These are phyloP conservation scores for Condylura cristata DNA, from an alignment of 2,113 vertebrate species.

Conservation along the genomic window DNA sequence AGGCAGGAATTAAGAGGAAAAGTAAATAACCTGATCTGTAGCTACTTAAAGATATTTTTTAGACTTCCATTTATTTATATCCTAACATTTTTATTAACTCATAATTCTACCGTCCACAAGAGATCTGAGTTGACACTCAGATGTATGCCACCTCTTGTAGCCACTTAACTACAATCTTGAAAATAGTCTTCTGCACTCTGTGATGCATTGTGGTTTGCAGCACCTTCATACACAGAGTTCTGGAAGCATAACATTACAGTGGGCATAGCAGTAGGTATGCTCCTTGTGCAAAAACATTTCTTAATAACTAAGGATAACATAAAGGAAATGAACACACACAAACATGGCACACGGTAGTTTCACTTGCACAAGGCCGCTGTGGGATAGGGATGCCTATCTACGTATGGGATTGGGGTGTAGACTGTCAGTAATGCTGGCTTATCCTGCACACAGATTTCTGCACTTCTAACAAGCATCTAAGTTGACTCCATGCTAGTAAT, in stretches of 20 bases:
- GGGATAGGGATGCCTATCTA: neutral
- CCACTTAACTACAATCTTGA: neutral
- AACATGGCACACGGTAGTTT: neutral
- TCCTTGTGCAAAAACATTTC: neutral
- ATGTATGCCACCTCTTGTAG: neutral
- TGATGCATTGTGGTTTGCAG: neutral
- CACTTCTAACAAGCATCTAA: neutral
- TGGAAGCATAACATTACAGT: neutral
- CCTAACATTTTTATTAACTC: neutral
- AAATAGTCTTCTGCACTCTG: neutral
- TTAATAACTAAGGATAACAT: neutral
- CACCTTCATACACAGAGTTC: neutral
- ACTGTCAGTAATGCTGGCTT: neutral
- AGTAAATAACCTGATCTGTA: neutral
- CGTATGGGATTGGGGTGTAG: rapidly evolving
- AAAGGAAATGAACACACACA: neutral
- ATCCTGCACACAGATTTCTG: neutral
- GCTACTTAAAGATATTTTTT: neutral
- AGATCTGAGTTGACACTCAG: neutral
- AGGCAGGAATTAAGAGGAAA: neutral
- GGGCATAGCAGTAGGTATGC: neutral
- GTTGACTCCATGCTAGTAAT: neutral
- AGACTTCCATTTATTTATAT: neutral
- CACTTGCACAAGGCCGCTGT: neutral
- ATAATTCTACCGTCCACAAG: neutral